A percentile compares a stretch with the other conserved stretches of the same genome.
These are phyloP conservation scores for Protobothrops mucrosquamatus DNA, from an alignment of 2,113 vertebrate genomes.

Conservation along the genomic window DNA sequence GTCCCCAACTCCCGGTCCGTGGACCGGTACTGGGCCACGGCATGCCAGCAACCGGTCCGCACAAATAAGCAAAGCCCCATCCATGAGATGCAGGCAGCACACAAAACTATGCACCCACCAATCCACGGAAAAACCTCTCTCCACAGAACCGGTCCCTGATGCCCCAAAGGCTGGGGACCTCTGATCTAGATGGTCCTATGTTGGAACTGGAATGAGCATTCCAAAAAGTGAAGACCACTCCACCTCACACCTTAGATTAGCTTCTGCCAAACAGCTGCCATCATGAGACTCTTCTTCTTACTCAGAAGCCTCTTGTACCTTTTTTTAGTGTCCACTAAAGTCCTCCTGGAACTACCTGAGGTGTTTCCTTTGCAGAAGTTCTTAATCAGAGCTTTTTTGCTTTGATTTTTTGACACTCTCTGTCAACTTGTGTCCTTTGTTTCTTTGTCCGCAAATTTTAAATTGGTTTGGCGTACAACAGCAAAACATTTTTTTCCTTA, in stretches of 20 bases:
- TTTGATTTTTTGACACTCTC: neutral
- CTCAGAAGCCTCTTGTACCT: neutral
- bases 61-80: too few relatives aligned
- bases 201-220: neutral
- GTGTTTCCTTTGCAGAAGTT: neutral
- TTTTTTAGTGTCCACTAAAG: neutral
- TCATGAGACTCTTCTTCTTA: neutral
- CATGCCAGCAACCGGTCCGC: too few relatives aligned
- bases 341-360: neutral
- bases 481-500: neutral
- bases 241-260: neutral
- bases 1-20: too few relatives aligned
- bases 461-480: neutral
- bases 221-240: neutral
- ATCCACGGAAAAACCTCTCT: too few relatives aligned
- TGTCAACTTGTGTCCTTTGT: neutral
- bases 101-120: too few relatives aligned
- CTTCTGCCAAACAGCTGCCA: neutral
- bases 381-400: neutral
- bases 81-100: too few relatives aligned
- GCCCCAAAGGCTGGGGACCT: too few relatives aligned
- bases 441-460: neutral
- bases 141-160: too few relatives aligned
- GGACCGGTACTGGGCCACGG: too few relatives aligned
- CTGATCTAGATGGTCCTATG: neutral